Evolutionary conservation across 1,140 invertebrate species (phyloP).

Genomic region (Spodoptera frugiperda): DNA sequence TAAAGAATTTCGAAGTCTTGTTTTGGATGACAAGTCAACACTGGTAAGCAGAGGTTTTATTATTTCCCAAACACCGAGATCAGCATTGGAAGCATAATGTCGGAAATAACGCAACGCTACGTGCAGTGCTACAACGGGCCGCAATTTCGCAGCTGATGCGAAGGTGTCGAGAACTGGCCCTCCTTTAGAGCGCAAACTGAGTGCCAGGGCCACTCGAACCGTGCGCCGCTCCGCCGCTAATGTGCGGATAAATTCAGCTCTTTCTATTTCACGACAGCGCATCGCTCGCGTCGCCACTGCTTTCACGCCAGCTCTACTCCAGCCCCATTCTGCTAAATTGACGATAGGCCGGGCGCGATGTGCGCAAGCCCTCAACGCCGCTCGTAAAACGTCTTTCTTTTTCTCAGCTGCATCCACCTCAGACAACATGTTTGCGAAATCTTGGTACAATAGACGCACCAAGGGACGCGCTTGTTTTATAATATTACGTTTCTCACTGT

Average conservation of each 20-base stretch:
- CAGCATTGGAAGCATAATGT: constrained; percentile 38
- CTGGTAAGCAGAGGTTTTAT: constrained; percentile 57
- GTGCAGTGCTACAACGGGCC: constrained; percentile 59
- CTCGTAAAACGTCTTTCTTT: constrained; percentile 37
- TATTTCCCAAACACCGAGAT: constrained; percentile 58
- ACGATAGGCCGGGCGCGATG: constrained; percentile 58
- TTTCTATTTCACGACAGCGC: constrained; percentile 43
- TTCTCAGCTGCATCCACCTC: constrained; percentile 10
- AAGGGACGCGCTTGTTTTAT: not conserved
- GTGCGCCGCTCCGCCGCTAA: constrained; percentile 27
- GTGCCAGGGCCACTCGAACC: constrained; percentile 15
- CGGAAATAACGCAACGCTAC: constrained; percentile 50
- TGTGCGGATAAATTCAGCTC: not conserved
- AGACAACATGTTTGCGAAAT: constrained; percentile 3
- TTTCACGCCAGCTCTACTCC: constrained; percentile 61
- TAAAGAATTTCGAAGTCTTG: constrained; percentile 31
- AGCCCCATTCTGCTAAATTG: constrained; percentile 58
- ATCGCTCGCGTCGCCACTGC: constrained; percentile 62
- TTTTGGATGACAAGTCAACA: constrained; percentile 9
- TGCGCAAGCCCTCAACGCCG: constrained; percentile 60
- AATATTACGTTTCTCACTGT: not conserved
- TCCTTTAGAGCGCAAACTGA: not conserved
- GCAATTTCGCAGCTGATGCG: constrained; percentile 35
- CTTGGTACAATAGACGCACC: constrained; percentile 20
- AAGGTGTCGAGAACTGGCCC: not conserved